Evolutionary conservation across 2,888 invertebrate genomes (phyloP), one percentile per base, ranked within the genome.

Genomic region (Ectemnius lituratus): DNA sequence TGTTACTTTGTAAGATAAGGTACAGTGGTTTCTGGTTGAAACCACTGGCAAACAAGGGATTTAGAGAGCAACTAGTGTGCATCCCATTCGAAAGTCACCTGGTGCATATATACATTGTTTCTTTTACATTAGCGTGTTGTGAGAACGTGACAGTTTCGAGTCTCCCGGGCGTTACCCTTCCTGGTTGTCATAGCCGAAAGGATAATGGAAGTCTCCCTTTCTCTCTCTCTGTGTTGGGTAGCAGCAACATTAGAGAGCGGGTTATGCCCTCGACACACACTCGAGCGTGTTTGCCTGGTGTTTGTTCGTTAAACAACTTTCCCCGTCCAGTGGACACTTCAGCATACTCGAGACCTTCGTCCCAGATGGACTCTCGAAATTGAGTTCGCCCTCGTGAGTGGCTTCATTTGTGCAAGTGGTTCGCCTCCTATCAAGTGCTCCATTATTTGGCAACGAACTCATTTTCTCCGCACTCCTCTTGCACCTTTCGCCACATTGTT

Each of bases 241-340:
- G 52, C 66, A 65, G 60, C 65, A 73, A 68, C 73, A 72, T 67
- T 45, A 20, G 66, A 67, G 27, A 49, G 59, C 58, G 47, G 74
- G 69, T 78, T 75, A 75, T 76, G 75, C 72, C 46, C 74, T 70
- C 61, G 67, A 78, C 67, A 81, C 71, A 85, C 66, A 80, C 80
- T 79, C 64, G 60, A 72, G 45, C 11, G 52, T 84, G 78, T 85
- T 85, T 83, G 79, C 70, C 64, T 28, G 61, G 76, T 81, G 82
- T 86, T 84, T 83, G 75, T 78, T 71, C 67, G 72, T 74, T 69
- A 76, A 85, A 83, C 81, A 84, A 69, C 77, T 83, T 85, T 80
- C 67, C 76, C 75, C 70, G 75, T 69, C 75, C 73, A 23, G 56
- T 66, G 72, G 67, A 72, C 70, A 61, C 78, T 80, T 57, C 23